A percentile compares a stretch with the other conserved stretches of the same genome.
Evolutionary conservation across 1,140 invertebrate genomes (phyloP).

Genomic region (Drosophila nikananu): DNA sequence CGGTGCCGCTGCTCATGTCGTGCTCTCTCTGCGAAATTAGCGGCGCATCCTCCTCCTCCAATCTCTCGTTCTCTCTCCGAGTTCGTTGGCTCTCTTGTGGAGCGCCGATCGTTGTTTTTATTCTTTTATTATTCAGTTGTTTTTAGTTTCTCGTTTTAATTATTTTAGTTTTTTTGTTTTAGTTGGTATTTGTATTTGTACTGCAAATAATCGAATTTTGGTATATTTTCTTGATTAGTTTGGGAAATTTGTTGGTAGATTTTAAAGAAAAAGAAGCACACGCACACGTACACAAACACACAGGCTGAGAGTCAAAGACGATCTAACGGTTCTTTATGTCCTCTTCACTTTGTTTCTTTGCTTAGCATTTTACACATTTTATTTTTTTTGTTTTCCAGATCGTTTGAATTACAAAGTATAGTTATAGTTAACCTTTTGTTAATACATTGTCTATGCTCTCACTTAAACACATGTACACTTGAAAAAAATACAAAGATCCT

Average conservation of each 20-base stretch:
- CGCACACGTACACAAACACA: constrained; percentile 28
- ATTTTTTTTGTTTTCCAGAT: neutral
- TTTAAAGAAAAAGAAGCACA: constrained; percentile 21
- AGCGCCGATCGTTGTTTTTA: constrained; percentile 43
- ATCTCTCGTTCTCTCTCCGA: neutral
- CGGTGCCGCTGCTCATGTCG: constrained; percentile 23
- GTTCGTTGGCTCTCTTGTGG: constrained; percentile 55
- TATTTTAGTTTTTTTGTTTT: constrained; percentile 20
- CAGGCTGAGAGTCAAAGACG: constrained; percentile 4
- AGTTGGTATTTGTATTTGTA: constrained; percentile 50
- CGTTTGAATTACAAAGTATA: constrained; percentile 3
- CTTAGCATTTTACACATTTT: constrained; percentile 20
- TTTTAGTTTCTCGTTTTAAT: constrained; percentile 25
- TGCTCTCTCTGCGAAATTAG: constrained; percentile 31
- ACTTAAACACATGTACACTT: constrained; percentile 17
- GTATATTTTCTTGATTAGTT: constrained; percentile 33
- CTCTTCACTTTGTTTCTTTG: constrained; percentile 19
- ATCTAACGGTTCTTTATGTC: constrained; percentile 27
- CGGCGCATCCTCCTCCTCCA: constrained; percentile 24
- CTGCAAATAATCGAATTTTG: constrained; percentile 62
- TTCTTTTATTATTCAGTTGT: constrained; percentile 23
- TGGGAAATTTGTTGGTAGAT: neutral
- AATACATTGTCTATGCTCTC: constrained; percentile 18
- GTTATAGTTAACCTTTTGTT: neutral
- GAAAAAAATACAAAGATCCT: constrained; percentile 34